Evolutionary conservation across 1,140 invertebrate species (phyloP).

Genomic region (Reticulitermes speratus): DNA sequence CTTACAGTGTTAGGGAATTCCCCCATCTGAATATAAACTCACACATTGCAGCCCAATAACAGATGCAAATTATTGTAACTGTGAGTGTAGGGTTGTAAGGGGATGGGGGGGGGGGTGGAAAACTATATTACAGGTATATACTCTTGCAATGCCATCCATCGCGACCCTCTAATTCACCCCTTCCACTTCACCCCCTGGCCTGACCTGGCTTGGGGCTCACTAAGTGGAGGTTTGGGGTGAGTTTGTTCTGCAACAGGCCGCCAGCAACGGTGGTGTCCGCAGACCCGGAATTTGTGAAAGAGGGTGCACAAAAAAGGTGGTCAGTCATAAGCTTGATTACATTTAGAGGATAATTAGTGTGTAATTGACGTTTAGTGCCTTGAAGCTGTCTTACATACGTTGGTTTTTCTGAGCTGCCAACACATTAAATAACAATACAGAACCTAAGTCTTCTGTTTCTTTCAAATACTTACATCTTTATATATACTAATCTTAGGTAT

Average conservation of each 20-base stretch:
- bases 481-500: no score
- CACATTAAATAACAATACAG: no score
- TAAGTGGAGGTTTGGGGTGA: background rate
- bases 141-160: conserved; percentile 4
- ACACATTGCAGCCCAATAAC: background rate
- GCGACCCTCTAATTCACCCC: background rate
- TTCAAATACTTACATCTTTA: no score
- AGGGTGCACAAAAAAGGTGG: background rate
- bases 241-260: conserved; percentile 13
- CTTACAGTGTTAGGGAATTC: background rate
- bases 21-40: background rate
- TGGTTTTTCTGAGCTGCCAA: no score
- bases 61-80: conserved; percentile 16
- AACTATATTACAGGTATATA: conserved; percentile 19
- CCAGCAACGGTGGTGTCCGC: background rate
- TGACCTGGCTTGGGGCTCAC: conserved; percentile 6
- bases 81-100: background rate
- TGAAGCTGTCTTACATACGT: no score
- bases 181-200: background rate
- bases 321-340: background rate
- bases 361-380: no score
- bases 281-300: background rate
- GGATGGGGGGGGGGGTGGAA: background rate
- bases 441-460: no score
- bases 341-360: no score